A percentile compares a stretch with the other conserved stretches of the same genome.
phyloP scores from a whole-genome alignment of 2,888 invertebrate genomes.

The Camponotus fellah region DNA sequence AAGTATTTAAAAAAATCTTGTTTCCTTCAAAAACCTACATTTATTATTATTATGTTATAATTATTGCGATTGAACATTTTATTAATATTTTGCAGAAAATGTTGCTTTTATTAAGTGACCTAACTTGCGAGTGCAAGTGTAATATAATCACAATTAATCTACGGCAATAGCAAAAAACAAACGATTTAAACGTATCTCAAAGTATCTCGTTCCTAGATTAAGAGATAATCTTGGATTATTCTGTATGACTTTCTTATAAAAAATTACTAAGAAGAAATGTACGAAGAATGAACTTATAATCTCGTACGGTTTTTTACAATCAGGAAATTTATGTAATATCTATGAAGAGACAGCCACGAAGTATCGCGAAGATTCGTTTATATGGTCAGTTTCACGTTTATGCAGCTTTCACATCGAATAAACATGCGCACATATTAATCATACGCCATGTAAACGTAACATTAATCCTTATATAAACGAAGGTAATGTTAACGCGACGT shows the following conservation, averaged over 20 bases:
- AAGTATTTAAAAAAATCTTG: too few relatives aligned
- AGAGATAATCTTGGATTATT: constrained; percentile 1
- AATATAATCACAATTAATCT: not conserved
- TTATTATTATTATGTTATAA: too few relatives aligned
- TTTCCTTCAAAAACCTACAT: too few relatives aligned
- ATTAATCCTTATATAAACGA: constrained; percentile 55
- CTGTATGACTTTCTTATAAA: not conserved
- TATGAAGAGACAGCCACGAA: not conserved
- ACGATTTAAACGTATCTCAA: not conserved
- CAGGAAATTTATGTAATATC: not conserved
- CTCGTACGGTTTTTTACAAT: not conserved
- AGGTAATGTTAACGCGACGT: constrained; percentile 35
- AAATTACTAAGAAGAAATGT: not conserved
- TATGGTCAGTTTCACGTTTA: constrained; percentile 43
- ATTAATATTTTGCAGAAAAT: too few relatives aligned
- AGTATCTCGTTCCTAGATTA: not conserved
- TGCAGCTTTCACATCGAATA: constrained; percentile 5
- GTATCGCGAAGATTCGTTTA: not conserved
- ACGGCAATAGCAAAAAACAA: not conserved
- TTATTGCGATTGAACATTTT: too few relatives aligned
- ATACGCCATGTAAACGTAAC: constrained; percentile 37
- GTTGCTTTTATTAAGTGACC: too few relatives aligned
- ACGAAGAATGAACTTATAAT: not conserved
- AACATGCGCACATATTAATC: constrained; percentile 52
- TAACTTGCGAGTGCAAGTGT: too few relatives aligned